Evolutionary conservation across 2,888 invertebrate species (phyloP), one percentile per base, ranked within the genome.

Genomic region (Lepidochrysops patricia): DNA sequence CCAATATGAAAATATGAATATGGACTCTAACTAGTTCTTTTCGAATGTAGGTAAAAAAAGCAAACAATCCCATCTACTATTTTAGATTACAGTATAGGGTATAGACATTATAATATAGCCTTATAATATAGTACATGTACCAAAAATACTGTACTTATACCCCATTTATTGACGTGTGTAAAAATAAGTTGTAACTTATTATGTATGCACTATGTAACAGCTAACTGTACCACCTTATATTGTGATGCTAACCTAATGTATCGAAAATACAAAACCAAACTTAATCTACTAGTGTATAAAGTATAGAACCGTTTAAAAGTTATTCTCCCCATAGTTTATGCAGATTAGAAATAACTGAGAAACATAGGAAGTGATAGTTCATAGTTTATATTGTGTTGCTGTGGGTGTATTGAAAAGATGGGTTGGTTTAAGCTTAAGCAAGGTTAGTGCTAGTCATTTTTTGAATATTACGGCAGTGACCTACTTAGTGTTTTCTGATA

Each of bases 151-250:
- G 26, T 54, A 49, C 4, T 35, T 23, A 15, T 15, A 43, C 29
- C 35, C 19, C 15, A 25, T 34, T 54, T 58, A 3, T 57, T 34
- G 15, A 37, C 23, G 70, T 77, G 73, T 77, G 77, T 75, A 78
- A 77, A 77, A 74, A 65, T 73, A 73, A 75, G 75, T 76, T 77
- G 75, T 75, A 72, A 69, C 63, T 64, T 64, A 80, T 86, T 82
- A 78, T 71, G 77, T 76, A 86, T 84, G 76, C 85, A 65, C 67
- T 65, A 66, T 79, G 75, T 73, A 71, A 64, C n/a, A 67, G 67
- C 67, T 87, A 87, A 86, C 86, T 83, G 86, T 86, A 81, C 66
- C 72, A 62, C 83, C 78, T 68, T 80, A 73, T 82, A 79, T 15
- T 9, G 78, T 60, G 61, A 15, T 37, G 37, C 26, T 25, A 35